Evolutionary conservation across 1,140 invertebrate species (phyloP), one percentile per base, ranked within the genome.

Genomic region (Xylocopa sonorina): DNA sequence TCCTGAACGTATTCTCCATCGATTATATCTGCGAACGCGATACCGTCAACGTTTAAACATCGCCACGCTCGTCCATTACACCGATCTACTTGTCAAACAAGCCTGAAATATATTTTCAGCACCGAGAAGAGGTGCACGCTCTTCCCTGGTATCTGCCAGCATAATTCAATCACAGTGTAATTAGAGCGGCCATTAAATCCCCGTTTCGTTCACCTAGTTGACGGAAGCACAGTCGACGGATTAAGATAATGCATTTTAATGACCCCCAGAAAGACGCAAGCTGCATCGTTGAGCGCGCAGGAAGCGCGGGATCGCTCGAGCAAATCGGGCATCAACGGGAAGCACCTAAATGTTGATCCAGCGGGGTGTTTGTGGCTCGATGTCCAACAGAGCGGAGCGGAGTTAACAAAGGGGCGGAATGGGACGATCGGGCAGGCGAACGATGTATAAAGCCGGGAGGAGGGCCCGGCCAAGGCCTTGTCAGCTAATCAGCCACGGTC

Each of bases 401-500:
- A n/a, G n/a, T n/a, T n/a, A n/a, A n/a, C 24, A 24, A 32, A 53
- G 41, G 62, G 55, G 66, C 50, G 78, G 43, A 63, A 32, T 24
- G 53, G 27, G 53, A 24, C 29, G 34, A 51, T 51, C 24, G 7
- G 34, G 12, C 48, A 12, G n/a, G 0, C 34, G 68, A 57, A 38
- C 21, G 43, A 55, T 43, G 67, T 43, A 78, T 68, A 27, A 48
- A 63, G 68, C 46, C 14, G 58, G 57, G 84, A 69, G 75, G 76
- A 57, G 64, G 53, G 50, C 50, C 69, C 53, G 79, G 71, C 67
- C 82, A 74, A 84, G 87, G 78, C 82, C 87, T 88, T 84, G 76
- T 78, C 82, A 80, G 34, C 58, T 83, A 83, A 86, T 86, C 64
- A 62, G 16, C 58, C 72, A 71, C 48, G 53, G 58, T 69, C 78